phyloP scores from a whole-genome alignment of 2,113 vertebrate species.

The Sylvicapra grimmia region DNA sequence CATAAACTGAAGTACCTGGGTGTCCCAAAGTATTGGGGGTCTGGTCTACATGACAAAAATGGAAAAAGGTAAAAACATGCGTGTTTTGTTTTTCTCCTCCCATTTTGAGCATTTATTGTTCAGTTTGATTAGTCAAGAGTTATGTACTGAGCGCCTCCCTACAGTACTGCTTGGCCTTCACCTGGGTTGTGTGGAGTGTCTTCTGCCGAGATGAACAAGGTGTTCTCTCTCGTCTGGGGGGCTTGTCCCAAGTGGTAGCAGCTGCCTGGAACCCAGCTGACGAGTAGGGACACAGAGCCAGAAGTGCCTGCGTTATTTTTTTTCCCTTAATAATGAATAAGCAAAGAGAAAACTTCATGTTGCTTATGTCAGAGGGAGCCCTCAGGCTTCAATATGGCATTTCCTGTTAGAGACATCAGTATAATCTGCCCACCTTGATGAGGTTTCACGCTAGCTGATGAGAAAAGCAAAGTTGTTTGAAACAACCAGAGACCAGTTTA shows the following conservation, averaged over 20 bases:
- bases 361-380: not conserved
- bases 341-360: not conserved
- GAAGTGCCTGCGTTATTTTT: fast-evolving
- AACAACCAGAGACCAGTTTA: not conserved
- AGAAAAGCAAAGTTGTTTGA: not conserved
- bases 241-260: not conserved
- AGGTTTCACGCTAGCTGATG: not conserved
- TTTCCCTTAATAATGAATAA: not conserved
- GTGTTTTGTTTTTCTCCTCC: not conserved
- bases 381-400: not conserved
- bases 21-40: constrained; percentile 94
- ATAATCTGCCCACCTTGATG: not conserved
- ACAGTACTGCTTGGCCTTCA: not conserved
- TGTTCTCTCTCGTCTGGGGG: fast-evolving
- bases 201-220: not conserved
- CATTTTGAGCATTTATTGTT: not conserved
- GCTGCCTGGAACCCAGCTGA: not conserved
- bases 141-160: not conserved
- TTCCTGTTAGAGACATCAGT: not conserved
- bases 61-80: constrained; percentile 58
- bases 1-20: constrained; percentile 90
- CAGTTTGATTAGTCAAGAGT: not conserved
- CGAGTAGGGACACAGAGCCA: not conserved
- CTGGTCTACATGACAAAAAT: constrained; percentile 90
- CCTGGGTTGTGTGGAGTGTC: not conserved